These are phyloP conservation scores for Ctena decussata DNA, from an alignment of 2,888 invertebrate species.

Conservation along the genomic window DNA sequence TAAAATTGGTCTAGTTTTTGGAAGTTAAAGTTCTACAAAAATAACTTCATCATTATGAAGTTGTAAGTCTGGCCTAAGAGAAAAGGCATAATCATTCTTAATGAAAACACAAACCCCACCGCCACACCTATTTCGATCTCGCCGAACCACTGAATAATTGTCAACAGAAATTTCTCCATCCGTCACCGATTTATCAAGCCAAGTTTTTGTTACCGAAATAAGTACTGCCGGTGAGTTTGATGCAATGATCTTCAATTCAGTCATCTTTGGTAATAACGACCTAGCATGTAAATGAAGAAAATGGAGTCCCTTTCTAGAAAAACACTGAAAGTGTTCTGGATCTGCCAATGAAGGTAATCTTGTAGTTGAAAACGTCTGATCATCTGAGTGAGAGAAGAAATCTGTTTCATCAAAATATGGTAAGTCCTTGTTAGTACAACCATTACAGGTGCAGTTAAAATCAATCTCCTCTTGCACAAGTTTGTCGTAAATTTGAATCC, in stretches of 20 bases:
- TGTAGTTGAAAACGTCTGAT: not conserved
- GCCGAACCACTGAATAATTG: not conserved
- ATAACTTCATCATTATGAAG: slow-evolving; percentile 7
- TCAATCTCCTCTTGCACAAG: not conserved
- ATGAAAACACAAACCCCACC: slow-evolving; percentile 35
- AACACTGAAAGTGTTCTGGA: slow-evolving; percentile 7
- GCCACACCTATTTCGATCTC: slow-evolving; percentile 22
- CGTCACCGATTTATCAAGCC: not conserved
- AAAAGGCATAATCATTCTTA: slow-evolving; percentile 30
- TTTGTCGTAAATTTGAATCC: not conserved
- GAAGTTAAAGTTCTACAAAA: slow-evolving; percentile 28
- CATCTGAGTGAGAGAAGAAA: not conserved
- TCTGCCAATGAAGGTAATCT: not conserved
- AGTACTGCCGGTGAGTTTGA: not conserved
- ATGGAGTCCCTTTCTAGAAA: not conserved
- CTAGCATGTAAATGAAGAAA: not conserved
- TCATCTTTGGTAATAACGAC: slow-evolving; percentile 1
- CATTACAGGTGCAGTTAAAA: not conserved
- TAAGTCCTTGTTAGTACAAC: not conserved
- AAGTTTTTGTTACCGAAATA: slow-evolving; percentile 7
- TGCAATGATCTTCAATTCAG: not conserved
- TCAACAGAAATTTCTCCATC: not conserved
- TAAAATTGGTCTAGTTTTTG: slow-evolving; percentile 31
- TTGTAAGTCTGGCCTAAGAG: slow-evolving; percentile 15
- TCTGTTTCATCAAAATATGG: not conserved